phyloP scores from a whole-genome alignment of 92 coral and sea anemone genomes.

The Scolanthus callimorphus region DNA sequence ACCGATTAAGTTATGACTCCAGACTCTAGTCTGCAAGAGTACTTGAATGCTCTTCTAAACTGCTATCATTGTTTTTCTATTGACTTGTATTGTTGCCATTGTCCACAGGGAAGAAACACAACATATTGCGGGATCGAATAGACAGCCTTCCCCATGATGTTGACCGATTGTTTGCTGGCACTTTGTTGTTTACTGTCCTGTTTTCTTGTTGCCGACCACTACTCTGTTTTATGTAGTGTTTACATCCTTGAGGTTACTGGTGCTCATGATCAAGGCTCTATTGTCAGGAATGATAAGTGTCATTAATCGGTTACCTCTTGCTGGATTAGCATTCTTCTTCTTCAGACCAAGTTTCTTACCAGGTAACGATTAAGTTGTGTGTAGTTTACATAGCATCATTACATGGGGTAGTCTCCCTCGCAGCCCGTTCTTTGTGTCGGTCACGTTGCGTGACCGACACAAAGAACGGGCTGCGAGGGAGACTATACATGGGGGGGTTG shows the following conservation, averaged over 20 bases:
- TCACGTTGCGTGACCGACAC: too few species aligned
- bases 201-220: conserved; percentile 89
- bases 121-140: conserved; percentile 67
- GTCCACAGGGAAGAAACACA: conserved; percentile 96
- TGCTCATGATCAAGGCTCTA: conserved; percentile 55
- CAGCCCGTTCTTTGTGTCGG: too few species aligned
- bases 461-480: too few species aligned
- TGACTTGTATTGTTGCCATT: too few species aligned
- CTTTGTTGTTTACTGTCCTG: conserved; percentile 80
- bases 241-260: conserved; percentile 65
- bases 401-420: too few species aligned
- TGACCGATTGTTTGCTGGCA: conserved; percentile 84
- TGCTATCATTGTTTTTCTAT: too few species aligned
- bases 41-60: too few species aligned
- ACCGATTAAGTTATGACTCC: too few species aligned
- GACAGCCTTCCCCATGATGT: conserved; percentile 88
- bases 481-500: too few species aligned
- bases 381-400: too few species aligned
- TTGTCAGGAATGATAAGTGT: conserved; percentile 27
- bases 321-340: conserved; percentile 42
- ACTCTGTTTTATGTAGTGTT: conserved; percentile 84
- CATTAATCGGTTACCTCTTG: conserved; percentile 67
- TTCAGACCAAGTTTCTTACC: conserved; percentile 63
- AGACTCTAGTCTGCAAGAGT: too few species aligned
- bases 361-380: too few species aligned